A percentile compares a stretch with the other conserved stretches of the same genome.
These are phyloP conservation scores for Clusia tigrina DNA, from an alignment of 2,888 invertebrate species.

Conservation along the genomic window DNA sequence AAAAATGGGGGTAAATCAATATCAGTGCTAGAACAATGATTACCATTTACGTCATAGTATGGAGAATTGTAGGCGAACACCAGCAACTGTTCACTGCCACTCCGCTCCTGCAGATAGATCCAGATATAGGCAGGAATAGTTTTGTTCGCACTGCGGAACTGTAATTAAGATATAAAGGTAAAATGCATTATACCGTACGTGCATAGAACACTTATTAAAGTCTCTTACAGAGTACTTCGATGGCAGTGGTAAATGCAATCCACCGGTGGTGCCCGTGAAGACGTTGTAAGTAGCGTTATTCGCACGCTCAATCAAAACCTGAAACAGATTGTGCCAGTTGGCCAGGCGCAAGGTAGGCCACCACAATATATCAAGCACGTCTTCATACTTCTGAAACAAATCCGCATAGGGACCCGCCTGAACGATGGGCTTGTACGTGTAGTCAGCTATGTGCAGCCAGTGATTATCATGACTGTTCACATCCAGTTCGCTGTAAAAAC, in stretches of 20 bases:
- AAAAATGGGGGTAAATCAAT: not conserved
- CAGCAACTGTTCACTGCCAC: slow-evolving; percentile 12
- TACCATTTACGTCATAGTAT: slow-evolving; percentile 14
- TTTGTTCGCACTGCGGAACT: not conserved
- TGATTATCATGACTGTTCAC: too few species aligned
- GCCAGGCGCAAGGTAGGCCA: slow-evolving; percentile 12
- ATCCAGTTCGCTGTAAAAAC: too few species aligned
- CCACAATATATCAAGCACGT: slow-evolving; percentile 17
- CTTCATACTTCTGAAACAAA: not conserved
- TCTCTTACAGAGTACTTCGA: not conserved
- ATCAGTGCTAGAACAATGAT: not conserved
- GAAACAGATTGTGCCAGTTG: slow-evolving; percentile 17
- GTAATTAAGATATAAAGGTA: not conserved
- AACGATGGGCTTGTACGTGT: slow-evolving; percentile 11
- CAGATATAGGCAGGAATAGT: slow-evolving; percentile 17
- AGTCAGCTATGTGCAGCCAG: slow-evolving; percentile 22
- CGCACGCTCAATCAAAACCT: slow-evolving; percentile 14
- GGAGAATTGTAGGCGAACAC: slow-evolving; percentile 22
- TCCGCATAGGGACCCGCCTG: not conserved
- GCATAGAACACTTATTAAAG: not conserved
- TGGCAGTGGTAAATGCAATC: slow-evolving; percentile 4
- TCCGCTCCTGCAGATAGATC: slow-evolving; percentile 9
- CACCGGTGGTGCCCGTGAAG: slow-evolving; percentile 17
- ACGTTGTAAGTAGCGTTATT: not conserved
- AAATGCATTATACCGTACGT: too few species aligned